Evolutionary conservation across 2,888 invertebrate species (phyloP).

Genomic region (Perdita meconis): DNA sequence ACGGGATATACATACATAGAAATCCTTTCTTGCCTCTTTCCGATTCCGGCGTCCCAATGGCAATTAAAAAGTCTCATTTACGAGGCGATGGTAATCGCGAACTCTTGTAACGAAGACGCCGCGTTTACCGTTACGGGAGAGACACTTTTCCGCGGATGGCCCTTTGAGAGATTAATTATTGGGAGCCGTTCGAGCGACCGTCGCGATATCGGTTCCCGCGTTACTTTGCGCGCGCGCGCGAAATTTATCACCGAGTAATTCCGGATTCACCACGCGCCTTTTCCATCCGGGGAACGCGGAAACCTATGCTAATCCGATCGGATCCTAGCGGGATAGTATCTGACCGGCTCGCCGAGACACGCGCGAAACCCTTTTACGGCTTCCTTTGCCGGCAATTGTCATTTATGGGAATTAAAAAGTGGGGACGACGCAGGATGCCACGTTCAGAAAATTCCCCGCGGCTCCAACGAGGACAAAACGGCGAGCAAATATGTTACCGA

Average conservation of each 20-base stretch:
- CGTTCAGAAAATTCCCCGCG: background rate
- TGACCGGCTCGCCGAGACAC: constrained; percentile 27
- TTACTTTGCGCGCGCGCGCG: background rate
- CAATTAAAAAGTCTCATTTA: constrained; percentile 9
- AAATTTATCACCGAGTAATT: constrained; percentile 53
- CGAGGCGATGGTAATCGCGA: background rate
- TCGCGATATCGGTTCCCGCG: background rate
- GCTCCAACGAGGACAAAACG: background rate
- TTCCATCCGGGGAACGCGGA: constrained; percentile 60
- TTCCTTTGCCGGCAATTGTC: constrained; percentile 57
- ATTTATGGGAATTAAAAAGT: constrained; percentile 48
- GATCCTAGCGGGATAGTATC: constrained; percentile 48
- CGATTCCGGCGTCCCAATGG: background rate
- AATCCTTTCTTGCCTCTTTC: background rate
- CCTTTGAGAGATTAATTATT: constrained; percentile 6
- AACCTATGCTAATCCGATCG: constrained; percentile 67
- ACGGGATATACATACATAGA: background rate
- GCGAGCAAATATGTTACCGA: no score
- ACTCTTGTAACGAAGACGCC: background rate
- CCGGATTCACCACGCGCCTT: constrained; percentile 44
- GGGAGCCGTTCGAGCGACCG: background rate
- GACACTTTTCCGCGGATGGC: background rate
- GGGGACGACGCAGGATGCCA: constrained; percentile 1
- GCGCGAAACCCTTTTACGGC: constrained; percentile 50
- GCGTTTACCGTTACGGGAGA: background rate